phyloP scores from a whole-genome alignment of 2,113 vertebrate species.

The Fregata magnificens region DNA sequence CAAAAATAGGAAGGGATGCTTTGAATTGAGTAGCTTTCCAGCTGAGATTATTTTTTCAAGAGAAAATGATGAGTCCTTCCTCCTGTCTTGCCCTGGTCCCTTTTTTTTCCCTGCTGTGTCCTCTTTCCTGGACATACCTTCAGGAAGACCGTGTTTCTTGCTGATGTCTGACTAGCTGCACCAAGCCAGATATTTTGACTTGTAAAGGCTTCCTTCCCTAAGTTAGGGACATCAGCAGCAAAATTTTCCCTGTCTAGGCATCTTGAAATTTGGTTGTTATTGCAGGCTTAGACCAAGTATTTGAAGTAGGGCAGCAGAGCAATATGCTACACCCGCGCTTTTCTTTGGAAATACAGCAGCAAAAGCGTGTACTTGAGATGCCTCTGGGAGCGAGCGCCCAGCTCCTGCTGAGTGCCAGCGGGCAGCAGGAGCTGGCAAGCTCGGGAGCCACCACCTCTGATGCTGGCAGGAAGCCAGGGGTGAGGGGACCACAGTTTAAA shows the following conservation, averaged over 20 bases:
- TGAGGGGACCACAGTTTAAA: neutral
- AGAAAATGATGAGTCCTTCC: neutral
- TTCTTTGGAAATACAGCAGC: neutral
- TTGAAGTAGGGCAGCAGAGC: neutral
- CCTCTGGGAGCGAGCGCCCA: accelerated
- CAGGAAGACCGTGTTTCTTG: neutral
- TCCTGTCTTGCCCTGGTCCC: neutral
- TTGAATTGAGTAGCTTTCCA: neutral
- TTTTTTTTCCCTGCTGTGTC: neutral
- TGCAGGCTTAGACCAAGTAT: neutral
- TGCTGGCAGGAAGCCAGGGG: neutral
- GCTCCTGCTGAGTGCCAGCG: neutral
- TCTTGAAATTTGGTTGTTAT: neutral
- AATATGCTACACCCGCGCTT: neutral
- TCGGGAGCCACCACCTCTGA: neutral
- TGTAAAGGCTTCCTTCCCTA: neutral
- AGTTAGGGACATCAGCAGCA: neutral
- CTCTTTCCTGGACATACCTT: neutral
- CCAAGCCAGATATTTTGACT: neutral
- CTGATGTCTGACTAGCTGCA: neutral
- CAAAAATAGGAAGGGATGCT: neutral
- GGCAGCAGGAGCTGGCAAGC: neutral
- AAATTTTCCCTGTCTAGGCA: neutral
- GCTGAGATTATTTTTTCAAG: neutral
- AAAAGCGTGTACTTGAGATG: neutral